These are phyloP conservation scores for Odontomyia ornata DNA, from an alignment of 2,888 invertebrate genomes.

Conservation along the genomic window DNA sequence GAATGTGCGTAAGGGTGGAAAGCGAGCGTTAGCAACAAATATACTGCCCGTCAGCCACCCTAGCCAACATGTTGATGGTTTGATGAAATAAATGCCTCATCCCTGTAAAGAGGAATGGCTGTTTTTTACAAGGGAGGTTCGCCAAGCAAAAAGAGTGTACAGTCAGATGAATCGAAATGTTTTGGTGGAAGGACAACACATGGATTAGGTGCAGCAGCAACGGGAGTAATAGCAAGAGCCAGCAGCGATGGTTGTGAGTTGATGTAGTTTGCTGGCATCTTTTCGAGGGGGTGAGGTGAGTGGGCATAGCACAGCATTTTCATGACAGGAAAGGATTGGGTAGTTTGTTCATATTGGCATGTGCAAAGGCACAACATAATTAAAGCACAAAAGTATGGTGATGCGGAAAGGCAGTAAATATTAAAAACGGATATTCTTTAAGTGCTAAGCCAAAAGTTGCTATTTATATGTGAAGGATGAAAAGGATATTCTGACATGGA, in stretches of 20 bases:
- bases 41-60: neutral
- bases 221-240: neutral
- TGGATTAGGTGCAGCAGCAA: neutral
- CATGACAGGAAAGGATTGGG: neutral
- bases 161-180: conserved; percentile 29
- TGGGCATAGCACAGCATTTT: too few species aligned
- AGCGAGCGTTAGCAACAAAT: conserved; percentile 10
- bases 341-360: conserved; percentile 20
- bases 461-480: neutral
- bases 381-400: neutral
- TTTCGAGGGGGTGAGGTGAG: neutral
- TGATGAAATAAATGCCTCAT: conserved; percentile 12
- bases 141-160: conserved; percentile 34
- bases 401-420: neutral
- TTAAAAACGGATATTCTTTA: neutral
- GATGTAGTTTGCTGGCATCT: neutral
- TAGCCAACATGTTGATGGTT: neutral
- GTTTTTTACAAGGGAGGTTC: conserved; percentile 33
- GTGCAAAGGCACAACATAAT: conserved; percentile 4
- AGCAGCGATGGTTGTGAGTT: neutral
- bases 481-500: too few species aligned
- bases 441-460: neutral
- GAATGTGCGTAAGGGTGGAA: conserved; percentile 40
- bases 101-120: conserved; percentile 3
- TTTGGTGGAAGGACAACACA: conserved; percentile 5